Conservation (phyloP, 2,888 invertebrate species). For the Cheilosia scutellata region DNA sequence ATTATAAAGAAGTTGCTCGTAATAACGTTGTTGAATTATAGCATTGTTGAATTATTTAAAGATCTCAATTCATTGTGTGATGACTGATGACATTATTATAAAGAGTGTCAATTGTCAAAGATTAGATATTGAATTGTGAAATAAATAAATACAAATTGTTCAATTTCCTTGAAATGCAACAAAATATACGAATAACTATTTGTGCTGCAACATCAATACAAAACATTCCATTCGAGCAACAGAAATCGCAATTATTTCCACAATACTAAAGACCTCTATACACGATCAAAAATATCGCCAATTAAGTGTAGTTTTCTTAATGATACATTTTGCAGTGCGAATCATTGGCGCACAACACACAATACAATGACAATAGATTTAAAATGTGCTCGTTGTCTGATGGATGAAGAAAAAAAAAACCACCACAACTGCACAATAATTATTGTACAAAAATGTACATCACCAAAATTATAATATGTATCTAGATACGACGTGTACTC, state of each 20-base stretch:
- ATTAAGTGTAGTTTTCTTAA: slow-evolving; percentile 59
- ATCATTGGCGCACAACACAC: slow-evolving; percentile 5
- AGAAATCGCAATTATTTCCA: slow-evolving; percentile 10
- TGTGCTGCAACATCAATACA: background rate
- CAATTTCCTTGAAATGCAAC: too few species aligned
- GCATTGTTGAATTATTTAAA: too few species aligned
- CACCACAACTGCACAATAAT: background rate
- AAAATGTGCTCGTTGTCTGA: background rate
- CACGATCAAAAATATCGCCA: slow-evolving; percentile 39
- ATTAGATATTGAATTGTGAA: too few species aligned
- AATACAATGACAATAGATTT: slow-evolving; percentile 11
- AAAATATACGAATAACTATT: too few species aligned
- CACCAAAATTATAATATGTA: slow-evolving; percentile 7
- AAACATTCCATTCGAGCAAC: background rate
- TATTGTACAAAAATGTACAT: background rate
- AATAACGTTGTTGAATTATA: too few species aligned
- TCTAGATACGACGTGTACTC: slow-evolving; percentile 35
- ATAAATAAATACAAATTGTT: too few species aligned
- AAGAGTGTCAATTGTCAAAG: too few species aligned
- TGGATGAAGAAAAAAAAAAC: too few species aligned
- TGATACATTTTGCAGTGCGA: slow-evolving; percentile 24
- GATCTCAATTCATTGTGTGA: too few species aligned
- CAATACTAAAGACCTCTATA: slow-evolving; percentile 8
- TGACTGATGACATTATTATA: too few species aligned
- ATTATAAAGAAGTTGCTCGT: too few species aligned